These are phyloP conservation scores for Anagyrus pseudococci DNA, from an alignment of 2,888 invertebrate genomes.

Conservation along the genomic window DNA sequence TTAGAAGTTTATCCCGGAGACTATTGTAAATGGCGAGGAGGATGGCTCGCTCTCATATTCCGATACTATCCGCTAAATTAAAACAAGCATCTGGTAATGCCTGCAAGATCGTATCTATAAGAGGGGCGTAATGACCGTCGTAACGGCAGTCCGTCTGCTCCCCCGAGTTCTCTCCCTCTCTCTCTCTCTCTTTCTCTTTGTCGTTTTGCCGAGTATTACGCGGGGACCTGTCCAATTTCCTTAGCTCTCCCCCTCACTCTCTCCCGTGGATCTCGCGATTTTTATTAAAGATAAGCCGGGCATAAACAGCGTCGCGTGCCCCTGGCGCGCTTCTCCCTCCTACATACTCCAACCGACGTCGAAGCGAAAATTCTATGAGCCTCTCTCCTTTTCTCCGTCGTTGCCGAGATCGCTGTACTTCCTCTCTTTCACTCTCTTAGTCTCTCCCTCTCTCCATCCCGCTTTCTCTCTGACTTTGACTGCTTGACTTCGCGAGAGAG, in stretches of 20 bases:
- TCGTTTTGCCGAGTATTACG: too few relatives aligned
- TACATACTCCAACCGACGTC: too few relatives aligned
- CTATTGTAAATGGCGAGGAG: neutral
- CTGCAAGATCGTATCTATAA: slow-evolving; percentile 1
- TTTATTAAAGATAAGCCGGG: slow-evolving; percentile 16
- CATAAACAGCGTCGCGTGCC: slow-evolving; percentile 12
- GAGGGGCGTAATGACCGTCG: slow-evolving; percentile 17
- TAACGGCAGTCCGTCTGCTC: neutral
- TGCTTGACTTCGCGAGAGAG: neutral
- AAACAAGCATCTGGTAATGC: slow-evolving; percentile 23
- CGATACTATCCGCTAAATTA: slow-evolving; percentile 8
- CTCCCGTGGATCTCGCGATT: slow-evolving; percentile 9
- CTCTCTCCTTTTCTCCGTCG: neutral
- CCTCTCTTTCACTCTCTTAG: slow-evolving; percentile 5
- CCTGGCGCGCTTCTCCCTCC: too few relatives aligned
- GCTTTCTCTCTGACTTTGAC: too few relatives aligned
- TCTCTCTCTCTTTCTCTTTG: too few relatives aligned
- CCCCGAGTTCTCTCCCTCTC: neutral
- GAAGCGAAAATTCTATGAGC: neutral
- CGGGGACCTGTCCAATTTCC: too few relatives aligned
- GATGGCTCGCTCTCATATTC: neutral
- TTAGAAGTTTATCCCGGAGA: neutral
- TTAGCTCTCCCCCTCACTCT: neutral
- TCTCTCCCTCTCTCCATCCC: neutral
- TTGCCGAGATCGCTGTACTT: neutral